phyloP scores from a whole-genome alignment of 2,888 invertebrate species.

The Ptychoptera albimana region DNA sequence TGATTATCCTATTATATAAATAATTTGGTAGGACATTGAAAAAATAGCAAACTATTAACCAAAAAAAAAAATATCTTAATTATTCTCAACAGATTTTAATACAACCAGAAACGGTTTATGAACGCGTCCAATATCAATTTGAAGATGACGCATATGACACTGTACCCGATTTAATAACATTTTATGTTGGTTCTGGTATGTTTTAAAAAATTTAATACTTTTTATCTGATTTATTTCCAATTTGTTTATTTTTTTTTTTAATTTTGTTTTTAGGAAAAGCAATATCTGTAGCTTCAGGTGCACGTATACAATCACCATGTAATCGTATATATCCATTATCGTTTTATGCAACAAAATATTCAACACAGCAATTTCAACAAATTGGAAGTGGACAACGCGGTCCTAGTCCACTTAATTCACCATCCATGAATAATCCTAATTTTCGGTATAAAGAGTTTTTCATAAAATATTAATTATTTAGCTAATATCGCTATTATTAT shows the following conservation, averaged over 20 bases:
- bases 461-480: not conserved
- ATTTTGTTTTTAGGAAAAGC: constrained; percentile 53
- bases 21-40: too few species aligned
- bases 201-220: not conserved
- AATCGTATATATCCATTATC: constrained; percentile 66
- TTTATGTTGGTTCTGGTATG: constrained; percentile 78
- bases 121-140: constrained; percentile 81
- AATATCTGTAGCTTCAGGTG: constrained; percentile 77
- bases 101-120: constrained; percentile 82
- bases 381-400: constrained; percentile 33
- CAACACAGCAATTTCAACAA: constrained; percentile 26
- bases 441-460: constrained; percentile 17
- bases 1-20: too few species aligned
- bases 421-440: constrained; percentile 29
- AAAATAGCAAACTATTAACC: too few species aligned
- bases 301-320: constrained; percentile 70
- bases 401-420: constrained; percentile 26
- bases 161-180: constrained; percentile 83
- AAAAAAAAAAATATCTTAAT: too few species aligned
- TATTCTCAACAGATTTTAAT: constrained; percentile 64
- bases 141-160: constrained; percentile 89
- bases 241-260: too few species aligned
- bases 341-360: constrained; percentile 48
- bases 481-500: not conserved
- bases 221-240: constrained; percentile 52